Conservation (phyloP, 1,140 invertebrate species). For the Hermatobates lingyangjiaoensis region DNA sequence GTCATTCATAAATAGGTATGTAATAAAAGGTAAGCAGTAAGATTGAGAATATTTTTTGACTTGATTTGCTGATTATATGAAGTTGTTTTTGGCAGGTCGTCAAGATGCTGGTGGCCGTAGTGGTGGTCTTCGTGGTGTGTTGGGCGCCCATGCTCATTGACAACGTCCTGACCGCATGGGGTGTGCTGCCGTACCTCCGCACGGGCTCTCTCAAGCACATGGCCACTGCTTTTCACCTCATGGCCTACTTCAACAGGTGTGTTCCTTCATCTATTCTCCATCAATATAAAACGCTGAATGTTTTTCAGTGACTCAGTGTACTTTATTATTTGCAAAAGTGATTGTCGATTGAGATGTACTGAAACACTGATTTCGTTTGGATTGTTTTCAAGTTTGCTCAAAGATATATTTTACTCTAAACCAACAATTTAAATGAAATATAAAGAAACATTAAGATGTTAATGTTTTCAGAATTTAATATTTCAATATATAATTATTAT, state of each 20-base stretch:
- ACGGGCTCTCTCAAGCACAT: conserved; percentile 37
- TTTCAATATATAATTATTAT: too few relatives aligned
- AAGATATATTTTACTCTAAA: too few relatives aligned
- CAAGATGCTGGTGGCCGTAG: conserved; percentile 49
- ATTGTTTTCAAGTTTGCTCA: too few relatives aligned
- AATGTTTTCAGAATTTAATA: too few relatives aligned
- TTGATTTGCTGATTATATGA: too few relatives aligned
- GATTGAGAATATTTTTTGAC: too few relatives aligned
- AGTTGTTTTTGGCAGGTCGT: conserved; percentile 32
- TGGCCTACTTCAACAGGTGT: conserved; percentile 49
- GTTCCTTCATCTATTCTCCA: neutral
- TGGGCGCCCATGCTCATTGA: conserved; percentile 46
- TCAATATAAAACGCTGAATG: neutral
- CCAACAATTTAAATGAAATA: too few relatives aligned
- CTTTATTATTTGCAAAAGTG: neutral
- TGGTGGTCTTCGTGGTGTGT: conserved; percentile 44
- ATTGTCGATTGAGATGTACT: too few relatives aligned
- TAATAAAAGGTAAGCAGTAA: too few relatives aligned
- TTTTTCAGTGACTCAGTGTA: neutral
- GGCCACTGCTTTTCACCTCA: conserved; percentile 37
- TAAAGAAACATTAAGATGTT: too few relatives aligned
- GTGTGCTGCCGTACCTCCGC: conserved; percentile 25
- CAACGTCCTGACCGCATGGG: conserved; percentile 42
- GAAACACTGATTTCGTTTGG: too few relatives aligned
- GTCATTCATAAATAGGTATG: neutral